These are phyloP conservation scores for Trichogramma dendrolimi DNA, from an alignment of 2,888 invertebrate species.

Conservation along the genomic window DNA sequence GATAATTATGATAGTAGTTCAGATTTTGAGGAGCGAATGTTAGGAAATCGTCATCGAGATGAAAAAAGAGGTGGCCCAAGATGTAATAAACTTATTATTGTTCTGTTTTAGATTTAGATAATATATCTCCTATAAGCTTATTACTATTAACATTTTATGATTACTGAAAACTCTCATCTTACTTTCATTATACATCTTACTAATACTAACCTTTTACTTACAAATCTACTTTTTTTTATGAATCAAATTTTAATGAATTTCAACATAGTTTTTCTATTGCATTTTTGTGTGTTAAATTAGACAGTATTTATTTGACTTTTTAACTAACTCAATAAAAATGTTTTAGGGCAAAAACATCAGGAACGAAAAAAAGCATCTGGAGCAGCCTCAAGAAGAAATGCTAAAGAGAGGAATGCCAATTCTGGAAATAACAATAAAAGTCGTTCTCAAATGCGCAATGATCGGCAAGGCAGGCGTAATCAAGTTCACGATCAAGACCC, in stretches of 20 bases:
- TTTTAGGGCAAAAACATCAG: too few species aligned
- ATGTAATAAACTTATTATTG: constrained; percentile 28
- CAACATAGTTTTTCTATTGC: neutral
- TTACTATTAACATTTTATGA: neutral
- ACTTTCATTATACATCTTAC: neutral
- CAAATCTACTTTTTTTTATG: neutral
- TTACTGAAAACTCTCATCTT: neutral
- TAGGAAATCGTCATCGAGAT: constrained; percentile 42
- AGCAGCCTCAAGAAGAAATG: constrained; percentile 14
- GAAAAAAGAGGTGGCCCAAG: constrained; percentile 48
- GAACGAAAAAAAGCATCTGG: constrained; percentile 23
- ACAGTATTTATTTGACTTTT: neutral
- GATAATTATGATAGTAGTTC: constrained; percentile 59
- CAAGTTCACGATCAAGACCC: constrained; percentile 59
- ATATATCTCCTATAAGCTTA: neutral
- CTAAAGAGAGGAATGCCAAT: constrained; percentile 31
- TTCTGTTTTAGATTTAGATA: constrained; percentile 3
- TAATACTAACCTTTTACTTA: too few species aligned
- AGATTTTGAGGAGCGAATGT: constrained; percentile 54
- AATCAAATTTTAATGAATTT: constrained; percentile 4
- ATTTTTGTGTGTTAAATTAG: too few species aligned
- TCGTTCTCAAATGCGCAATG: constrained; percentile 46
- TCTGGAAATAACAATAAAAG: constrained; percentile 52
- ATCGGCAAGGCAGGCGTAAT: constrained; percentile 54
- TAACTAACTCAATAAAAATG: constrained; percentile 21